Evolutionary conservation across 1,140 invertebrate genomes (phyloP).

Genomic region (Eulimnadia texana): DNA sequence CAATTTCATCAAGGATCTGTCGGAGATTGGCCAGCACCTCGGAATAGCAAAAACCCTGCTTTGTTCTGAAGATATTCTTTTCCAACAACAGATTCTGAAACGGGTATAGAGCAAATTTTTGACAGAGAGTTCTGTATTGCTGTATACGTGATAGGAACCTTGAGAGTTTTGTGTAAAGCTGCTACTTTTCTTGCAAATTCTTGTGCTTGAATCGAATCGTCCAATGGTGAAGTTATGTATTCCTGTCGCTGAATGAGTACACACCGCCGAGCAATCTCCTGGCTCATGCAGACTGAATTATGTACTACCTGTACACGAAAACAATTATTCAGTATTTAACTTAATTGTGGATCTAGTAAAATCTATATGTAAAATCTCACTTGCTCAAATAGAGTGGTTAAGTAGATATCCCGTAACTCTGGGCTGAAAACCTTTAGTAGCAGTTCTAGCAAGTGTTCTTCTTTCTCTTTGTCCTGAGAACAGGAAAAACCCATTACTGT

Average conservation of each 20-base stretch:
- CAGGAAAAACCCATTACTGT: conserved; percentile 25
- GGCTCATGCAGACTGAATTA: conserved; percentile 55
- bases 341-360: neutral
- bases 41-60: neutral
- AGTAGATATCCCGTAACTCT: conserved; percentile 57
- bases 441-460: conserved; percentile 44
- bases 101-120: neutral
- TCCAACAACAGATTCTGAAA: conserved; percentile 3
- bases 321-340: neutral
- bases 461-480: conserved; percentile 31
- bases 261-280: conserved; percentile 53
- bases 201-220: conserved; percentile 23
- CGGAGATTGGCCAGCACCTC: conserved; percentile 35
- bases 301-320: conserved; percentile 44
- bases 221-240: neutral
- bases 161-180: conserved; percentile 50
- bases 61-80: conserved; percentile 8
- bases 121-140: too few species aligned
- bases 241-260: conserved; percentile 44
- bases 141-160: too few species aligned
- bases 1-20: conserved; percentile 40
- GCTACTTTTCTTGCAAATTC: conserved; percentile 50
- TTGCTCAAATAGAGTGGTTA: conserved; percentile 62
- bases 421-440: conserved; percentile 51
- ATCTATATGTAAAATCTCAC: conserved; percentile 27